A percentile compares a stretch with the other conserved stretches of the same genome.
Evolutionary conservation across 2,797 vertebrate genomes (phyloP).

Genomic region (Tapera naevia): DNA sequence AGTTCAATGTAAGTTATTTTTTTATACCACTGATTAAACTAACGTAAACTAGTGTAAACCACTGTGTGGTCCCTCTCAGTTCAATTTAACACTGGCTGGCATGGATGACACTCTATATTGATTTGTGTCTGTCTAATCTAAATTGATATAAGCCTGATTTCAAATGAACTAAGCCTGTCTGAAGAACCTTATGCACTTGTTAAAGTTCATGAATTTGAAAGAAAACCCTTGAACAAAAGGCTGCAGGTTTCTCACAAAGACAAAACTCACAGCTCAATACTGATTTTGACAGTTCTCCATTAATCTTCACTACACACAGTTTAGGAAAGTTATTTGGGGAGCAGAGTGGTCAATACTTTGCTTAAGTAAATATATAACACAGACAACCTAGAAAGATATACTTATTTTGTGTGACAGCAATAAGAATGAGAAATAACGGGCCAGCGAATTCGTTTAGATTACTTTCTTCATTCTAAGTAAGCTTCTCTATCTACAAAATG

Average conservation of each 20-base stretch:
- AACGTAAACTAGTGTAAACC: neutral
- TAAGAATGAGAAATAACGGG: slow-evolving; percentile 18
- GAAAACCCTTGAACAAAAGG: slow-evolving; percentile 26
- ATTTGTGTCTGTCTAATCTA: slow-evolving; percentile 37
- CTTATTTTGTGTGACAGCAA: slow-evolving; percentile 13
- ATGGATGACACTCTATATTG: neutral
- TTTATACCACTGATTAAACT: neutral
- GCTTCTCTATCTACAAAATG: neutral
- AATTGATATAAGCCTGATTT: slow-evolving; percentile 28
- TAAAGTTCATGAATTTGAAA: slow-evolving; percentile 16
- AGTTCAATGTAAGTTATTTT: neutral
- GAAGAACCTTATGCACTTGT: neutral
- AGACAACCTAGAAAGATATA: neutral
- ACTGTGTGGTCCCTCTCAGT: neutral
- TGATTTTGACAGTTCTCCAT: neutral
- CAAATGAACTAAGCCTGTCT: slow-evolving; percentile 8
- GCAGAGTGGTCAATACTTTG: neutral
- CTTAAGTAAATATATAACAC: neutral
- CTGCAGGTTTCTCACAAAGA: neutral
- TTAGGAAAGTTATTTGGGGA: slow-evolving; percentile 14
- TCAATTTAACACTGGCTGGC: neutral
- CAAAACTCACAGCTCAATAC: neutral
- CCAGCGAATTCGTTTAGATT: neutral
- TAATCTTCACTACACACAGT: neutral
- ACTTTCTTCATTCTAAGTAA: neutral